Percentiles rank a stretch among this genome's conserved stretches.
Evolutionary conservation across 2,888 invertebrate genomes (phyloP).

Genomic region (Mantis religiosa): DNA sequence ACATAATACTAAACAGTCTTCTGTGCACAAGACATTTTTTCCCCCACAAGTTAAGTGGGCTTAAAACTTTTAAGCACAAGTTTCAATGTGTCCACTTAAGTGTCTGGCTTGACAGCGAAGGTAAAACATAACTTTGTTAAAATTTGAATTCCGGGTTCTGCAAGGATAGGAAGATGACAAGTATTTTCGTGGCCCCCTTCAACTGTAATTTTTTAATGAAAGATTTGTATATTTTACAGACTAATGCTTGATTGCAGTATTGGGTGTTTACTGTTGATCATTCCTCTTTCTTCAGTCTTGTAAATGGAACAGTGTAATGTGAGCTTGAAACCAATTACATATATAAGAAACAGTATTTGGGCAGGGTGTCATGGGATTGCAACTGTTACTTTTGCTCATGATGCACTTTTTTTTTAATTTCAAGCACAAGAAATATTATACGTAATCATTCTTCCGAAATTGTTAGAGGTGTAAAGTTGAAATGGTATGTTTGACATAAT

Average conservation of each 20-base stretch:
- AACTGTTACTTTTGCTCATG: slow-evolving; percentile 30
- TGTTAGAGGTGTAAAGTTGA: slow-evolving; percentile 3
- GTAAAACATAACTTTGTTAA: slow-evolving; percentile 12
- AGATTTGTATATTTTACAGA: slow-evolving; percentile 29
- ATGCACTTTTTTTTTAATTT: slow-evolving; percentile 28
- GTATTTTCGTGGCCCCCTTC: slow-evolving; percentile 20
- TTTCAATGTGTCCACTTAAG: slow-evolving; percentile 22
- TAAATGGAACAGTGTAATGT: slow-evolving; percentile 3
- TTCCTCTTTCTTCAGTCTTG: slow-evolving; percentile 23
- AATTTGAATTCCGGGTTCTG: slow-evolving; percentile 11
- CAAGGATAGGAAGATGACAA: slow-evolving; percentile 6
- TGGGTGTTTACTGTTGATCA: slow-evolving; percentile 26
- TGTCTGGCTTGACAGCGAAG: slow-evolving; percentile 9
- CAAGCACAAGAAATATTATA: slow-evolving; percentile 30
- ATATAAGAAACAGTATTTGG: slow-evolving; percentile 21
- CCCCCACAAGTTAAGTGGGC: slow-evolving; percentile 20
- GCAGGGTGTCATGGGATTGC: not conserved
- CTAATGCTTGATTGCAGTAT: slow-evolving; percentile 8
- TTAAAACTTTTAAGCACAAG: slow-evolving; percentile 11
- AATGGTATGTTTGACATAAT: not conserved
- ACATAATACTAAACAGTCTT: slow-evolving; percentile 15
- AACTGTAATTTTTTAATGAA: slow-evolving; percentile 17
- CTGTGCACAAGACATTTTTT: slow-evolving; percentile 27
- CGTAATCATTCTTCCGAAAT: slow-evolving; percentile 28
- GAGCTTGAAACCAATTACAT: slow-evolving; percentile 5